Evolutionary conservation across 2,113 vertebrate species (phyloP).

Genomic region (Misgurnus mizolepis): DNA sequence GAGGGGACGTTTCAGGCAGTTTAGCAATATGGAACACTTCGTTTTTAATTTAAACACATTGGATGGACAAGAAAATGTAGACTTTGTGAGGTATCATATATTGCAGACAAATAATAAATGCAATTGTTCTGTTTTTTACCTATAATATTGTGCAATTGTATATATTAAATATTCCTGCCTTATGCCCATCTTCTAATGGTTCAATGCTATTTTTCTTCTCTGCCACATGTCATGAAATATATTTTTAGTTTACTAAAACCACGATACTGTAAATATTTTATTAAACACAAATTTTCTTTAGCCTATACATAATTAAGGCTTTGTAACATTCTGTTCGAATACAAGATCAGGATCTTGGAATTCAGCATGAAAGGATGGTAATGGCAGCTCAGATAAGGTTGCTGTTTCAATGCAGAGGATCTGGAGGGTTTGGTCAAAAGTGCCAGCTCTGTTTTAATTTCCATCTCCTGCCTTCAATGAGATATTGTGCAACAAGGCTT

Average conservation of each 20-base stretch:
- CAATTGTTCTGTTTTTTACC: too few species aligned
- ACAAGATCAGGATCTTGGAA: not conserved
- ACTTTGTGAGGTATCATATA: not conserved
- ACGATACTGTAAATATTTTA: constrained; percentile 3
- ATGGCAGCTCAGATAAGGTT: not conserved
- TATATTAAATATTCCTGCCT: too few species aligned
- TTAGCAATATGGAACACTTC: constrained; percentile 19
- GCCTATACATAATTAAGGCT: not conserved
- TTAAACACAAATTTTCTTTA: not conserved
- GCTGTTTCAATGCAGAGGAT: constrained; percentile 23
- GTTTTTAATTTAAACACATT: constrained; percentile 3
- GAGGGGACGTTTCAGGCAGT: not conserved
- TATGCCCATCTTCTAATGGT: not conserved
- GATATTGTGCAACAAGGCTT: constrained; percentile 41
- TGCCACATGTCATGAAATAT: not conserved
- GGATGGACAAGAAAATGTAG: not conserved
- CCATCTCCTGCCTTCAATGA: constrained; percentile 33
- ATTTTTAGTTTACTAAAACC: not conserved
- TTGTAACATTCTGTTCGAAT: not conserved
- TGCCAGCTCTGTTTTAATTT: constrained; percentile 36
- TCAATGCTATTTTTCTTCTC: not conserved
- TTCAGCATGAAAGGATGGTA: constrained; percentile 13
- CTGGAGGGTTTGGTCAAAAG: constrained; percentile 35
- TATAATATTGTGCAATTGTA: too few species aligned
- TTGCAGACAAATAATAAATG: not conserved